Base-by-base conservation (phyloP, 2,797 vertebrate genomes). In the Sebastes steindachneri region DNA sequence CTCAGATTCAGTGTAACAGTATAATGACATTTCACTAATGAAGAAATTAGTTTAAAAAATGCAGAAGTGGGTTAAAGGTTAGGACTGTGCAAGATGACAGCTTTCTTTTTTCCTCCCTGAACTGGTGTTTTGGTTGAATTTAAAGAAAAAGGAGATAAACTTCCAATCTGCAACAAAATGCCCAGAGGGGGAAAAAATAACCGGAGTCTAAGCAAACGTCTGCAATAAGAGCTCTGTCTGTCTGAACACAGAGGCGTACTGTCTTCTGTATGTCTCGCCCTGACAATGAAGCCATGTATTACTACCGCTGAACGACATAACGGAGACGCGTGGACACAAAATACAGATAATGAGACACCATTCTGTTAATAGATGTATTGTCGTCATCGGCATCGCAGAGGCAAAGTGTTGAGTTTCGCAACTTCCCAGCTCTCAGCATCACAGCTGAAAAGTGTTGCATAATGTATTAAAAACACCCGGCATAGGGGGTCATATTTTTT, bases 11-110 rank as follows among this genome's bases (percentile, higher is more conserved):
- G 74, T 83, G 79, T 64, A 88, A 86, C 79, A 82, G 79, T 67
- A 66, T 94, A 93, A 95, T 93, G 78, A 84, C 78, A 95, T 94
- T 94, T 93, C 67, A 67, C 90, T 92, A 94, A 95, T 91, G 78
- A 87, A 90, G 72, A 86, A 92, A 91, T 85, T 88, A 73, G 89
- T 87, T 94, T 93, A 87, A 84, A 91, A 86, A 89, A 91, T 84
- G 86, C 75, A 84, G 79, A 92, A 93, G 66, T 93, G 73, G 88
- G 93, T 91, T 86, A 93, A 85, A 91, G 91, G 90, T 82, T 76
- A 62, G 14, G 68, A 37, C 60, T 51, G 57, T 67, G 29, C 35
- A 68, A 83, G 33, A 84, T 45, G 66, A 55, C 48, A 11, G 77
- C 68, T 63, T 25, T 29, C 28, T 28, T 26, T 37, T 21, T 21